These are phyloP conservation scores for Leucophenga montana DNA, from an alignment of 2,888 invertebrate genomes.

Conservation along the genomic window DNA sequence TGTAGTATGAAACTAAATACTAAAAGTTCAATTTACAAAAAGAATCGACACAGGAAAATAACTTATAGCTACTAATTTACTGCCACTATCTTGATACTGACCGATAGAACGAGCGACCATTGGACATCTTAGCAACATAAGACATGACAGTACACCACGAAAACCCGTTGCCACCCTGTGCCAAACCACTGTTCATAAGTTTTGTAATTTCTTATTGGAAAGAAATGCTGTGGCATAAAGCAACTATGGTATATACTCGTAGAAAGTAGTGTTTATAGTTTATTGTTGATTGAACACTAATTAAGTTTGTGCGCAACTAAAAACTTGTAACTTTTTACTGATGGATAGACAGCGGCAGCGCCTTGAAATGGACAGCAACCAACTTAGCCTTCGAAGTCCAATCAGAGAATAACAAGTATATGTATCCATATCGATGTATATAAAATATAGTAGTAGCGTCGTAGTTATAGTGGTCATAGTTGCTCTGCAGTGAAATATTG, in stretches of 20 bases:
- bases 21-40: no score
- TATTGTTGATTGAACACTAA: slow-evolving; percentile 73
- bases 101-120: background rate
- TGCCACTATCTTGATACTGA: background rate
- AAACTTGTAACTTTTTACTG: slow-evolving; percentile 12
- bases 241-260: no score
- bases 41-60: no score
- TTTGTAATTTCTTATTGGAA: slow-evolving; percentile 21
- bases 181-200: background rate
- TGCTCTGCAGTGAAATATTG: slow-evolving; percentile 20
- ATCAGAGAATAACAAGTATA: background rate
- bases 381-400: background rate
- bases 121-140: no score
- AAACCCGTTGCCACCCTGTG: no score
- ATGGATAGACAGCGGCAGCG: background rate
- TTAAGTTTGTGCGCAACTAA: slow-evolving; percentile 61
- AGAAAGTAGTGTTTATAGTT: slow-evolving; percentile 62
- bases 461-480: background rate
- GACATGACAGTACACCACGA: no score
- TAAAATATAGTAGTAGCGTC: no score
- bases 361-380: slow-evolving; percentile 15
- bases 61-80: slow-evolving; percentile 16
- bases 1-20: no score
- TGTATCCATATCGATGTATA: background rate
- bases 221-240: background rate